phyloP scores from a whole-genome alignment of 2,888 invertebrate genomes.

The Eumerus sabulonum region DNA sequence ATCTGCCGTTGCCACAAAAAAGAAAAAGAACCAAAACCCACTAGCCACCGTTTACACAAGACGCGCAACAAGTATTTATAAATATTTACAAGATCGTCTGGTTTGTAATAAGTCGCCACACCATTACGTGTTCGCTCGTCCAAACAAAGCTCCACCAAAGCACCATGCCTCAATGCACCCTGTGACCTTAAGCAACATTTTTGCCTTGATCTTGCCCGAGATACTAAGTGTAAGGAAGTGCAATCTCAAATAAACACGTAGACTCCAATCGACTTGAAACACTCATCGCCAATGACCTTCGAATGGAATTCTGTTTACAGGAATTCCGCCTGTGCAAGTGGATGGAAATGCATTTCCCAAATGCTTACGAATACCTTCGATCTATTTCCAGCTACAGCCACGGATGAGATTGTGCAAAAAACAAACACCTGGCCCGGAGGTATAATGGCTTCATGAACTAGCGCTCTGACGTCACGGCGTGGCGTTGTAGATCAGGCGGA shows the following conservation, averaged over 20 bases:
- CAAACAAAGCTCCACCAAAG: not conserved
- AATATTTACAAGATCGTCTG: constrained; percentile 36
- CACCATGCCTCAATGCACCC: constrained; percentile 18
- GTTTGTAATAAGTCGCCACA: constrained; percentile 6
- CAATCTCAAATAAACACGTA: constrained; percentile 4
- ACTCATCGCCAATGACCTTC: constrained; percentile 20
- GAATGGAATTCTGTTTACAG: constrained; percentile 45
- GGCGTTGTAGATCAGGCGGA: not conserved
- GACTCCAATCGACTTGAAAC: not conserved
- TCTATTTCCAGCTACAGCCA: not conserved
- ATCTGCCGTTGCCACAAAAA: too few relatives aligned
- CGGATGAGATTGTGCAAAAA: constrained; percentile 3
- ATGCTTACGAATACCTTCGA: constrained; percentile 15
- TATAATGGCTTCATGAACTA: not conserved
- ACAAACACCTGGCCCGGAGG: constrained; percentile 19
- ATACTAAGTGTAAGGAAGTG: too few relatives aligned
- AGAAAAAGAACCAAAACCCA: too few relatives aligned
- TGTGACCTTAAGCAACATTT: constrained; percentile 32
- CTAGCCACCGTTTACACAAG: too few relatives aligned
- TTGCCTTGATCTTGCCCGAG: constrained; percentile 59
- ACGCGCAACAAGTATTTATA: constrained; percentile 32
- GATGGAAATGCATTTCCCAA: constrained; percentile 34
- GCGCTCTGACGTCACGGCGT: constrained; percentile 35
- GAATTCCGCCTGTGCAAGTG: constrained; percentile 37
- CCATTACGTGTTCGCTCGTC: constrained; percentile 4